These are phyloP conservation scores for Ptychoptera contaminata DNA, from an alignment of 2,888 invertebrate species.

Conservation along the genomic window DNA sequence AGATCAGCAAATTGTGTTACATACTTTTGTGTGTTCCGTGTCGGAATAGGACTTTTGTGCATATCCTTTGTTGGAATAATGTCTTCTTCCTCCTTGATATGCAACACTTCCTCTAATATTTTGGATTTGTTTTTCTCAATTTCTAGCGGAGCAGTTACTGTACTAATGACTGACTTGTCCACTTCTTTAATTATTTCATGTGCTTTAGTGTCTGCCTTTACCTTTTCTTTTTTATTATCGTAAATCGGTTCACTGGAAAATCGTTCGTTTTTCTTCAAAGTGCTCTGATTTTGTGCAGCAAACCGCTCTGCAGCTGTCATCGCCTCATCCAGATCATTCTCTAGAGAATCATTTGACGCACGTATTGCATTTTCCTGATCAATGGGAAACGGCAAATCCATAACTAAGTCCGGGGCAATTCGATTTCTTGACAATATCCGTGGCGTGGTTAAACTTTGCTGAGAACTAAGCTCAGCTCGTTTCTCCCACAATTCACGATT, in stretches of 20 bases:
- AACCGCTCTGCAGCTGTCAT: conserved; percentile 62
- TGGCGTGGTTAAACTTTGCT: conserved; percentile 31
- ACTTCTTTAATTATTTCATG: conserved; percentile 9
- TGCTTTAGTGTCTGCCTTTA: conserved; percentile 12
- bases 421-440: conserved; percentile 21
- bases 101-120: conserved; percentile 11
- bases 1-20: conserved; percentile 48
- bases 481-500: conserved; percentile 47
- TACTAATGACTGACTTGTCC: conserved; percentile 1
- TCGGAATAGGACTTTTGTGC: conserved; percentile 35
- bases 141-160: conserved; percentile 4
- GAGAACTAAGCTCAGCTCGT: conserved; percentile 37
- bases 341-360: conserved; percentile 19
- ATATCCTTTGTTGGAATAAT: conserved; percentile 13
- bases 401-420: conserved; percentile 62
- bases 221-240: conserved; percentile 12
- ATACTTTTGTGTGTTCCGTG: conserved; percentile 43
- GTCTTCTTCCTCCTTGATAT: conserved; percentile 14
- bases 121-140: conserved; percentile 9
- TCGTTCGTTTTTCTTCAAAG: conserved; percentile 47
- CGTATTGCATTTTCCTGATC: conserved; percentile 22
- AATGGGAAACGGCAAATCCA: conserved; percentile 55
- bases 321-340: conserved; percentile 36
- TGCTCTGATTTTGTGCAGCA: conserved; percentile 63
- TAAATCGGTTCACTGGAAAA: conserved; percentile 10